phyloP scores from a whole-genome alignment of 2,888 invertebrate species.

The Chloroclystis v-ata region DNA sequence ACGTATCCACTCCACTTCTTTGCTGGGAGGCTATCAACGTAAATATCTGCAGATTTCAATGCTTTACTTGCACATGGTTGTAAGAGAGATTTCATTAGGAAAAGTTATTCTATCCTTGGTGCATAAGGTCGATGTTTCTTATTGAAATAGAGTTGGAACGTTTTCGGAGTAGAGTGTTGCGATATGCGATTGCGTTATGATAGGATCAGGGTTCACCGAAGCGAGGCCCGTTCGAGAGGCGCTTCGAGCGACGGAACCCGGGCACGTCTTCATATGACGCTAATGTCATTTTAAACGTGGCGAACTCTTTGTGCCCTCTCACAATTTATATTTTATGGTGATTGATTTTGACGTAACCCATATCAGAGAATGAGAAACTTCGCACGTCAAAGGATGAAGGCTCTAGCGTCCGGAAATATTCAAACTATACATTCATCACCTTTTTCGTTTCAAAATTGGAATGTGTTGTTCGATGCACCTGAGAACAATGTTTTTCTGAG shows the following conservation, averaged over 20 bases:
- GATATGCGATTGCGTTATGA: conserved; percentile 76
- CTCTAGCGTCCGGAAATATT: neutral
- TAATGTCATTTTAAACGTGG: conserved; percentile 62
- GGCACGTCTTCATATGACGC: conserved; percentile 56
- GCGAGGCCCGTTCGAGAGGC: conserved; percentile 54
- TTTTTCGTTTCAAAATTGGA: neutral
- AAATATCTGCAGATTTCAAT: conserved; percentile 69
- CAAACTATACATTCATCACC: neutral
- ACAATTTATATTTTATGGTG: conserved; percentile 38
- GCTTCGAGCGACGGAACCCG: conserved; percentile 44
- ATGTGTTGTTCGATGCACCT: neutral
- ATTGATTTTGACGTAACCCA: conserved; percentile 34
- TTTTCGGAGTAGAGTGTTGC: conserved; percentile 39
- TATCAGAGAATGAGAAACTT: conserved; percentile 24
- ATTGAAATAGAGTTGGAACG: conserved; percentile 33
- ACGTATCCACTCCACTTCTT: conserved; percentile 71
- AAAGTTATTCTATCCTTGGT: conserved; percentile 17
- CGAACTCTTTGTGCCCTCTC: conserved; percentile 43
- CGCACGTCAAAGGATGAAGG: conserved; percentile 11
- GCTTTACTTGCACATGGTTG: conserved; percentile 39
- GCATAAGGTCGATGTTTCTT: conserved; percentile 43
- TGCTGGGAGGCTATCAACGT: conserved; percentile 70
- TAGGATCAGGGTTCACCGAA: conserved; percentile 72
- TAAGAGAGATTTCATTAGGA: conserved; percentile 23
- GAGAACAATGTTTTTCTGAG: conserved; percentile 35